Conservation (phyloP, 2,113 vertebrate genomes). For the Vombatus ursinus region DNA sequence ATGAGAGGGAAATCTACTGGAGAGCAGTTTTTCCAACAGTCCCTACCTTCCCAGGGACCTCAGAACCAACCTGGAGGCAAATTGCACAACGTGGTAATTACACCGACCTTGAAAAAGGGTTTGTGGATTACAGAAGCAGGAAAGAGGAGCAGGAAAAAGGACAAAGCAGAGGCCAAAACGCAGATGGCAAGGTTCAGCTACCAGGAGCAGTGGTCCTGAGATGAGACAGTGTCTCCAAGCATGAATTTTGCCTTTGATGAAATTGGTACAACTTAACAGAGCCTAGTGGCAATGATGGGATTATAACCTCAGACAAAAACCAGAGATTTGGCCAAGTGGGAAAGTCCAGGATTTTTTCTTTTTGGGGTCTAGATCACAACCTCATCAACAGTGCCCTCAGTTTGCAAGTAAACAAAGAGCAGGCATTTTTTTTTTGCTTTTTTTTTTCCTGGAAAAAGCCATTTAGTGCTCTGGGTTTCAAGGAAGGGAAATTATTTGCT, state of each 20-base stretch:
- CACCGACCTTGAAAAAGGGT: background rate
- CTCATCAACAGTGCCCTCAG: background rate
- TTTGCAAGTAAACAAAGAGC: background rate
- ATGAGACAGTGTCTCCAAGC: background rate
- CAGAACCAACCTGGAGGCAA: background rate
- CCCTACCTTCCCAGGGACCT: background rate
- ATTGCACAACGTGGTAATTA: background rate
- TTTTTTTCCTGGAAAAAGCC: background rate
- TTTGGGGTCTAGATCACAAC: too few species aligned
- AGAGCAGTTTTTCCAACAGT: background rate
- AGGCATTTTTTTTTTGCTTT: background rate
- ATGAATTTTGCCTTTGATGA: background rate
- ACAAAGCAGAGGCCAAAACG: background rate
- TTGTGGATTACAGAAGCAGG: background rate
- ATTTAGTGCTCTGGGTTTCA: background rate
- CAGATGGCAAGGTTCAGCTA: background rate
- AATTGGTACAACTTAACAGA: background rate
- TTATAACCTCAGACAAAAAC: too few species aligned
- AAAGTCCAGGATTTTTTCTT: too few species aligned
- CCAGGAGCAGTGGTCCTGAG: background rate
- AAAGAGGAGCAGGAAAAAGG: background rate
- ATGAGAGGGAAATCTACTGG: background rate
- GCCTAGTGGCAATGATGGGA: background rate
- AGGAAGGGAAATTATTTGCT: background rate
- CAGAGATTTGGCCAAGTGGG: too few species aligned